Conservation (phyloP, 1,140 invertebrate genomes). For the Hylyphantes graminicola region DNA sequence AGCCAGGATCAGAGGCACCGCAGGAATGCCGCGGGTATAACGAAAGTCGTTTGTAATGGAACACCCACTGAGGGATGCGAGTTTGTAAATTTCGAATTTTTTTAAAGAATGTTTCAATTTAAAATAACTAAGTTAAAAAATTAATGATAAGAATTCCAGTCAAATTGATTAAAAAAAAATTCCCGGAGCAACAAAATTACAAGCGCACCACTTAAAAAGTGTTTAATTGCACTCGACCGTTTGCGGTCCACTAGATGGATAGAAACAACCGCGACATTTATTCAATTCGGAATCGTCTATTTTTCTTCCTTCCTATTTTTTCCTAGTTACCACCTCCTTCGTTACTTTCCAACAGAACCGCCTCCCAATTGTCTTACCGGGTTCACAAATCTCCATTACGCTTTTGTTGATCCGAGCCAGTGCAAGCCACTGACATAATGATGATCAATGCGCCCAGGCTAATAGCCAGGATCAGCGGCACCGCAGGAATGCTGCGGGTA, state of each 20-base stretch:
- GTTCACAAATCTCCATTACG: conserved; percentile 50
- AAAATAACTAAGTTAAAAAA: no score
- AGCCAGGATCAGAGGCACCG: conserved; percentile 40
- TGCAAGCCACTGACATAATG: conserved; percentile 30
- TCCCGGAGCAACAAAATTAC: no score
- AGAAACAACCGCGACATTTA: no score
- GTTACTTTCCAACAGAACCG: background rate
- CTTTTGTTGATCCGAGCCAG: conserved; percentile 48
- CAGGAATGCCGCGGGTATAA: conserved; percentile 27
- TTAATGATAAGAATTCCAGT: no score
- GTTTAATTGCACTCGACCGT: no score
- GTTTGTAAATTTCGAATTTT: conserved; percentile 52
- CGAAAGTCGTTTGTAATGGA: conserved; percentile 47
- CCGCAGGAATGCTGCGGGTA: conserved; percentile 15
- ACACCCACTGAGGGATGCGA: conserved; percentile 3
- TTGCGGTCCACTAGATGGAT: no score
- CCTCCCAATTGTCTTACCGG: conserved; percentile 41
- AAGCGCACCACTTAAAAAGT: no score
- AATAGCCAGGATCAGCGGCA: conserved; percentile 48
- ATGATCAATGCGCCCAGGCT: conserved; percentile 43
- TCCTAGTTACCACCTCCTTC: conserved; percentile 1
- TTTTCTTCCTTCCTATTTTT: conserved; percentile 15
- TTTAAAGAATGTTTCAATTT: no score
- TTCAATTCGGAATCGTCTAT: no score
- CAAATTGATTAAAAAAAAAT: no score